Conservation (phyloP, 64 coral and sea anemone genomes). For the Dendrophyllia cribrosa region DNA sequence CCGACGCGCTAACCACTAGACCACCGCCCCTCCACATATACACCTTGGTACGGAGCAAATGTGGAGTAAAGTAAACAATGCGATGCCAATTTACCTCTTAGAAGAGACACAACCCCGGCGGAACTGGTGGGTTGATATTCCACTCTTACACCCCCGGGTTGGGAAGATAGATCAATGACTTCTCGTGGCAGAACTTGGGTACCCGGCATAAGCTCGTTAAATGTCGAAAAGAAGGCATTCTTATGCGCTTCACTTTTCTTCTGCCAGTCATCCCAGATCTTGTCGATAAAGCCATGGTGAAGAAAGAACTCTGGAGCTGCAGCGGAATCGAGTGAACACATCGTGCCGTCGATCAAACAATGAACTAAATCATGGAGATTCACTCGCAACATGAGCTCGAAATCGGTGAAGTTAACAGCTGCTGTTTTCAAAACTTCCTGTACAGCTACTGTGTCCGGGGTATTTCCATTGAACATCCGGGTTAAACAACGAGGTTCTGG, state of each 20-base stretch:
- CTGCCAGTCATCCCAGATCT: conserved; percentile 70
- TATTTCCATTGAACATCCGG: conserved; percentile 68
- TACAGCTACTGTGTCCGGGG: conserved; percentile 73
- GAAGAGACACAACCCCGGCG: background rate
- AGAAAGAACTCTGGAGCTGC: conserved; percentile 67
- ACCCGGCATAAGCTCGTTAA: conserved; percentile 7
- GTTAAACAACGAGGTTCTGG: conserved; percentile 30
- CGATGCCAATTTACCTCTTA: background rate
- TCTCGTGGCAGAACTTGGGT: background rate
- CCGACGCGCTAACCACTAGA: too few relatives aligned
- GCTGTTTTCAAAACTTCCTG: conserved; percentile 26
- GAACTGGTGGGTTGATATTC: background rate
- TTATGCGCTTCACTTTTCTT: conserved; percentile 9
- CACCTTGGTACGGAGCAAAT: too few relatives aligned
- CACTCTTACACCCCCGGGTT: conserved; percentile 32
- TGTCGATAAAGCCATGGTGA: conserved; percentile 69
- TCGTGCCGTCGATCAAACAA: conserved; percentile 48
- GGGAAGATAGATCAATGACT: background rate
- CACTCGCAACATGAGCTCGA: conserved; percentile 62
- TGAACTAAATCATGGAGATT: conserved; percentile 42
- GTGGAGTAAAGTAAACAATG: too few relatives aligned
- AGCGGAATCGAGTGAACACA: conserved; percentile 66
- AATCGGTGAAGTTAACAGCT: conserved; percentile 49
- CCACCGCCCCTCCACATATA: too few relatives aligned
- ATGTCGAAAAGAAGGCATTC: conserved; percentile 18